Evolutionary conservation across 2,888 invertebrate species (phyloP), one percentile per base, ranked within the genome.

Genomic region (Drosophila greeni): DNA sequence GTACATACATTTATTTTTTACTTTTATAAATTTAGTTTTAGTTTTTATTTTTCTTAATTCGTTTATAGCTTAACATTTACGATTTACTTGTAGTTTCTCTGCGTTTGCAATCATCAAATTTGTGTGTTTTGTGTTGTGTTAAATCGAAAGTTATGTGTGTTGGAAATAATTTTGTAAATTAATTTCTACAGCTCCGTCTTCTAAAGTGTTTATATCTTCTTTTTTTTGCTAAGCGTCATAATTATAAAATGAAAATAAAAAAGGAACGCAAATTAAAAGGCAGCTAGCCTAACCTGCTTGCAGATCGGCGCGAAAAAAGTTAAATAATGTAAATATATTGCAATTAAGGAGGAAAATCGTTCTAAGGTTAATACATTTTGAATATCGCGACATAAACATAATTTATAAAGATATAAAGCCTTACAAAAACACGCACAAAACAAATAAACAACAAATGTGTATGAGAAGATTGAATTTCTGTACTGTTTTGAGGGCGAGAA

Each of bases 301-400:
- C 68, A 67, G 59, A 33, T 64, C 37, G 37, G 52, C 45, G 33
- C 45, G 23, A 31, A 16, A 26, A 52, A 45, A 39, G 51, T 33
- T 29, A 51, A 64, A 51, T 42, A 62, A 51, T 34, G 26, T 26
- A 62, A 64, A 31, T 18, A 24, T 59, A 59, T 59, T 59, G 43
- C 36, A 36, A 37, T 31, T 60, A n/a, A 26, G 12, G 16, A 37
- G 23, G 36, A 16, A 26, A 61, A 37, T 55, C 43, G 36, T 66
- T 65, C 40, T 66, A 52, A n/a, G 33, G 45, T 23, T 66, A 66
- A 56, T 64, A 52, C 45, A 66, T 26, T 48, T 43, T 43, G 20
- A 61, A 61, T 49, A 62, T 71, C 56, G 76, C 45, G 79, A 78
- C 79, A 49, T 74, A 43, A 71, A 82, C 70, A 78, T 61, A 49